These are phyloP conservation scores for Phortica magna DNA, from an alignment of 2,888 invertebrate genomes.

Conservation along the genomic window DNA sequence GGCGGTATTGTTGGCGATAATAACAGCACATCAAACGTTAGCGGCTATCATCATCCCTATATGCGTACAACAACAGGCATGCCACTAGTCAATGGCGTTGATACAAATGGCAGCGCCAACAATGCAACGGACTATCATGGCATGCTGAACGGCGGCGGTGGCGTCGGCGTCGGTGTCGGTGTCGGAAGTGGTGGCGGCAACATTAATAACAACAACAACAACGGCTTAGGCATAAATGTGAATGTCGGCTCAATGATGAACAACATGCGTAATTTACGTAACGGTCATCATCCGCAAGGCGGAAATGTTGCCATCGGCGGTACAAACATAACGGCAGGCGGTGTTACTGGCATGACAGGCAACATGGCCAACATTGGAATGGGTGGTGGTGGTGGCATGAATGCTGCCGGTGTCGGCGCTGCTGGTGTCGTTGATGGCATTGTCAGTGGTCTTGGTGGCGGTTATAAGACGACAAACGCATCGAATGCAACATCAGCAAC, in stretches of 20 bases:
- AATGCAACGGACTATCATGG: constrained; percentile 15
- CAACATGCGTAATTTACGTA: constrained; percentile 64
- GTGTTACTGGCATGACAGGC: neutral
- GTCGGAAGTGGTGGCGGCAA: constrained; percentile 29
- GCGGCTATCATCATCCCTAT: constrained; percentile 37
- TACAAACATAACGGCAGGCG: neutral
- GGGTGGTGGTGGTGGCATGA: constrained; percentile 39
- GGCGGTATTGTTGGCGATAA: constrained; percentile 35
- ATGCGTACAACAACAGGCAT: constrained; percentile 37
- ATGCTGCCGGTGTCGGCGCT: constrained; percentile 30
- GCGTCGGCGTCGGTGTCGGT: constrained; percentile 26
- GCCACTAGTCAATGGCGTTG: constrained; percentile 44
- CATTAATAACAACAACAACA: constrained; percentile 48
- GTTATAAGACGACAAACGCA: constrained; percentile 42
- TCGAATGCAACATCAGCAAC: constrained; percentile 56
- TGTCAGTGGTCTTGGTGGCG: constrained; percentile 45
- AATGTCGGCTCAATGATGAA: constrained; percentile 46
- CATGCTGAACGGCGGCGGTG: constrained; percentile 30
- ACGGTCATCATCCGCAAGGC: constrained; percentile 49
- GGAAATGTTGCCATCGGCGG: neutral
- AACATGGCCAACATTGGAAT: neutral
- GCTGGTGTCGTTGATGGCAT: constrained; percentile 46
- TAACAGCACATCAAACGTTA: constrained; percentile 48
- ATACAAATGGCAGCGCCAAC: constrained; percentile 40
- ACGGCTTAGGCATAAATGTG: constrained; percentile 22